A percentile compares a stretch with the other conserved stretches of the same genome.
Evolutionary conservation across 2,797 vertebrate genomes (phyloP).

Genomic region (Sebastes vulpes): DNA sequence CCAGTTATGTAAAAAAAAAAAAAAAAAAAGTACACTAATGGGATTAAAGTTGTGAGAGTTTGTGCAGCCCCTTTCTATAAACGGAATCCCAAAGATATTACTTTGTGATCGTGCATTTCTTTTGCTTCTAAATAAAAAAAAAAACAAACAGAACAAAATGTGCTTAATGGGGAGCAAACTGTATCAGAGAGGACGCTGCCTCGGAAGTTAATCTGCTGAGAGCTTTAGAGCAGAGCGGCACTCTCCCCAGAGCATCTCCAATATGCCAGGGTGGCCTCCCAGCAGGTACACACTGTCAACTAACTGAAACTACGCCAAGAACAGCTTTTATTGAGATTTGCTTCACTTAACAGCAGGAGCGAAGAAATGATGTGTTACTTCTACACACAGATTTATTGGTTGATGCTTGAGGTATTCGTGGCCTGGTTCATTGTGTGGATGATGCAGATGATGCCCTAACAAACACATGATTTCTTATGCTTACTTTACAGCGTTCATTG

Average conservation of each 20-base stretch:
- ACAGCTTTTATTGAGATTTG: constrained; percentile 35
- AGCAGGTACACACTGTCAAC: background rate
- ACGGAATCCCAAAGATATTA: background rate
- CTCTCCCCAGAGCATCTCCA: constrained; percentile 7
- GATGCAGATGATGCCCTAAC: background rate
- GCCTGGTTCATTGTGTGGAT: background rate
- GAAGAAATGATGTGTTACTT: background rate
- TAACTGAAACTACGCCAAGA: constrained; percentile 2
- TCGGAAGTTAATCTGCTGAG: constrained; percentile 19
- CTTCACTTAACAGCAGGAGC: constrained; percentile 12
- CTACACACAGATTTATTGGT: constrained; percentile 17
- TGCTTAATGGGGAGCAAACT: background rate
- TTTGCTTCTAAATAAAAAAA: background rate
- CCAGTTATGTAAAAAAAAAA: background rate
- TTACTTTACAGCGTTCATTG: background rate
- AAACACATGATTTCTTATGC: too few relatives aligned
- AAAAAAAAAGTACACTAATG: background rate
- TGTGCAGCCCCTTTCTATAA: too few relatives aligned
- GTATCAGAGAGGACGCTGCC: background rate
- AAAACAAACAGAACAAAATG: background rate
- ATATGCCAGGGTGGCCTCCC: background rate
- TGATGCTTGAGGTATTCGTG: background rate
- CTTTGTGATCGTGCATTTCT: background rate
- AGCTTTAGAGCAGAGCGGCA: constrained; percentile 10
- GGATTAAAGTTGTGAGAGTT: background rate